A percentile compares a stretch with the other conserved stretches of the same genome.
These are phyloP conservation scores for Ruditapes philippinarum DNA, from an alignment of 1,140 invertebrate genomes.

Conservation along the genomic window DNA sequence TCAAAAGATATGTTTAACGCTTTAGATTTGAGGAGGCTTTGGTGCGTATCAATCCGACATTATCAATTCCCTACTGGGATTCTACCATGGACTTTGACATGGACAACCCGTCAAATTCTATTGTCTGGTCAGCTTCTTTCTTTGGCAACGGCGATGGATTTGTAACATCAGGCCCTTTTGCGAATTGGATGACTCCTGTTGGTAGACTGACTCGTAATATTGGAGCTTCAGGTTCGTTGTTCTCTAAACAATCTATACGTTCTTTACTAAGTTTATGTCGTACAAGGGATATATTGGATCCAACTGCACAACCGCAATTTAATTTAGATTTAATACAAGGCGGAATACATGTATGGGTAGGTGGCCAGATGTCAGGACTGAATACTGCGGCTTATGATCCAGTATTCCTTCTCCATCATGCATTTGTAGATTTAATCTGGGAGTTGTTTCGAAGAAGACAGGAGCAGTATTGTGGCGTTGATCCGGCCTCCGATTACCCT, in stretches of 20 bases:
- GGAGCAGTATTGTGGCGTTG: background rate
- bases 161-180: constrained; percentile 84
- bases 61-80: constrained; percentile 86
- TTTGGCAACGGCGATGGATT: constrained; percentile 85
- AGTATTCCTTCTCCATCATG: constrained; percentile 86
- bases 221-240: background rate
- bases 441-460: constrained; percentile 68
- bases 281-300: constrained; percentile 1
- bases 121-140: constrained; percentile 83
- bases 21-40: constrained; percentile 75
- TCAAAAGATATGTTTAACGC: too few relatives aligned
- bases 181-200: constrained; percentile 68
- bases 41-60: constrained; percentile 60
- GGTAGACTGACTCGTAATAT: constrained; percentile 62
- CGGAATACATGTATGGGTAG: constrained; percentile 75
- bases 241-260: background rate
- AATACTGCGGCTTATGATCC: constrained; percentile 84
- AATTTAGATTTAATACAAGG: constrained; percentile 77
- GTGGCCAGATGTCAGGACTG: constrained; percentile 75
- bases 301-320: constrained; percentile 51
- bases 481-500: constrained; percentile 41
- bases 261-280: constrained; percentile 24
- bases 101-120: constrained; percentile 80
- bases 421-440: constrained; percentile 85
- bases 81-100: constrained; percentile 82